Conservation (phyloP, 1,140 invertebrate genomes). For the Drosophila burlai region DNA sequence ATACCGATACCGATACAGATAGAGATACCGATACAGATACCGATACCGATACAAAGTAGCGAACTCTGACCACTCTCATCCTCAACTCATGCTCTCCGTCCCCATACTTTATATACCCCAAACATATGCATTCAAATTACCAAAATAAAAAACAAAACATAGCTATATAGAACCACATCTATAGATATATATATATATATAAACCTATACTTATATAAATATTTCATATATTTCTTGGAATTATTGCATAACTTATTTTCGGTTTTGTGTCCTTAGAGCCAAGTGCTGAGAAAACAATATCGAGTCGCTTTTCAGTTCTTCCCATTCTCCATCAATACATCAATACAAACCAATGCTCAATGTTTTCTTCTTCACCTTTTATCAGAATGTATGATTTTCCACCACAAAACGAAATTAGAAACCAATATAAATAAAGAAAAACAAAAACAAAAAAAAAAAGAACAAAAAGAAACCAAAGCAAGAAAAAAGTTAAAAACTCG, state of each 20-base stretch:
- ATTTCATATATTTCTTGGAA: slow-evolving; percentile 63
- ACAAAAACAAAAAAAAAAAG: slow-evolving; percentile 9
- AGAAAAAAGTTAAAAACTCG: slow-evolving; percentile 23
- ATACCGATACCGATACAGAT: slow-evolving; percentile 15
- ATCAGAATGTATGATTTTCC: slow-evolving; percentile 49
- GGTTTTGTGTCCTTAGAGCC: slow-evolving; percentile 43
- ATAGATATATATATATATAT: slow-evolving; percentile 28
- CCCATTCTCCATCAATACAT: slow-evolving; percentile 37
- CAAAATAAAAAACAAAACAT: slow-evolving; percentile 21
- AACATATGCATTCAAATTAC: slow-evolving; percentile 36
- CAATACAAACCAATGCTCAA: slow-evolving; percentile 31
- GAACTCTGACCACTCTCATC: slow-evolving; percentile 30
- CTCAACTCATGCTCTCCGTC: slow-evolving; percentile 25
- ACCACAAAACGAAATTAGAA: slow-evolving; percentile 43
- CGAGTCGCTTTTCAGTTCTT: slow-evolving; percentile 44
- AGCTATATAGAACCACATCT: slow-evolving; percentile 28
- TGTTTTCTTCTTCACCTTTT: slow-evolving; percentile 60
- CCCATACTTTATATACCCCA: slow-evolving; percentile 14
- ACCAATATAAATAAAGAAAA: slow-evolving; percentile 31
- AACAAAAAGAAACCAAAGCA: slow-evolving; percentile 17
- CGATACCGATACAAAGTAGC: slow-evolving; percentile 28
- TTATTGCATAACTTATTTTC: slow-evolving; percentile 58
- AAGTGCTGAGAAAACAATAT: slow-evolving; percentile 41
- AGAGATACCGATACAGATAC: slow-evolving; percentile 16
- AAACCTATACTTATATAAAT: slow-evolving; percentile 56